phyloP scores from a whole-genome alignment of 2,113 vertebrate species.

The Tauraco erythrolophus region DNA sequence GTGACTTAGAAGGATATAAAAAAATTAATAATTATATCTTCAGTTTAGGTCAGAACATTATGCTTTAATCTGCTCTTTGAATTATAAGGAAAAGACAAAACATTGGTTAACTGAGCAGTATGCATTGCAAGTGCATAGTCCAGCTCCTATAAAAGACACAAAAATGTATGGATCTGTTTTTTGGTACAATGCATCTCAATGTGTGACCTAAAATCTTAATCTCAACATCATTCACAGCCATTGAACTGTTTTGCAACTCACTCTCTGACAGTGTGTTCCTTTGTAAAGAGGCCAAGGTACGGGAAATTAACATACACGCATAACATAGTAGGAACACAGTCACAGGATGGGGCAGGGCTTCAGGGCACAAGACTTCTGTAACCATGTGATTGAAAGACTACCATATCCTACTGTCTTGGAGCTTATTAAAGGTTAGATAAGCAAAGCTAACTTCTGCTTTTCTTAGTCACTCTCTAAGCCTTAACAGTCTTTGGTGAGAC shows the following conservation, averaged over 20 bases:
- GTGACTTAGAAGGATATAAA: not conserved
- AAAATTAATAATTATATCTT: not conserved
- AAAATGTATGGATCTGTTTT: not conserved
- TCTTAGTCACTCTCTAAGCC: not conserved
- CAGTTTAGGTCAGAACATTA: not conserved
- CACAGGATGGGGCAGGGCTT: accelerated
- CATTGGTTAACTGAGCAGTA: not conserved
- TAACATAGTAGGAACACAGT: not conserved
- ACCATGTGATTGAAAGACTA: not conserved
- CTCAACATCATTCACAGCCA: not conserved
- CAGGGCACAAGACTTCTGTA: not conserved
- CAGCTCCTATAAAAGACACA: not conserved
- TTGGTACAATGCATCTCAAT: not conserved
- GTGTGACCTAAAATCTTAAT: not conserved
- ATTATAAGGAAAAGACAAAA: not conserved
- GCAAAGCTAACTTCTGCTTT: not conserved
- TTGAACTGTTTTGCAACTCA: not conserved
- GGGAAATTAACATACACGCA: not conserved
- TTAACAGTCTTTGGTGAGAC: not conserved
- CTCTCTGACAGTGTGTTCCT: not conserved
- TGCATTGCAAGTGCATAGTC: not conserved
- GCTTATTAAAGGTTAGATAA: not conserved
- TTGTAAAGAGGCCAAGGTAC: not conserved
- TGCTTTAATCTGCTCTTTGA: not conserved
- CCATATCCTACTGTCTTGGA: not conserved